Evolutionary conservation across 2,797 vertebrate genomes (phyloP).

Genomic region (Darevskia nairensis): DNA sequence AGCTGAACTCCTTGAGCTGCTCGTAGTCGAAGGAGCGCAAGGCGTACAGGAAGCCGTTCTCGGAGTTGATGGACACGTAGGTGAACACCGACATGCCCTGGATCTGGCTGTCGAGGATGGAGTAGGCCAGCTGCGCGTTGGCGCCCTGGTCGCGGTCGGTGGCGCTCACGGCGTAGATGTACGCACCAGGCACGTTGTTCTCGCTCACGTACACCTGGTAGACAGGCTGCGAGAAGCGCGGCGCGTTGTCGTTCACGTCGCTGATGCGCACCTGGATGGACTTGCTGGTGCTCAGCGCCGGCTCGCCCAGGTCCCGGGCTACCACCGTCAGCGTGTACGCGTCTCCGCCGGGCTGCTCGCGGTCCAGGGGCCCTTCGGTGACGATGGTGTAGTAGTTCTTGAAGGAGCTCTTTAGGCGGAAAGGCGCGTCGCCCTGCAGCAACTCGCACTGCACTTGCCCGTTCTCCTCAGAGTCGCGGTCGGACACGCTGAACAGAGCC

Average conservation of each 20-base stretch:
- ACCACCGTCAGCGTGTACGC: slow-evolving; percentile 94
- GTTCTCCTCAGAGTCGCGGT: slow-evolving; percentile 93
- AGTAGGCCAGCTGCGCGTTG: slow-evolving; percentile 90
- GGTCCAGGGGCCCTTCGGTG: slow-evolving; percentile 90
- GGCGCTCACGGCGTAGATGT: slow-evolving; percentile 95
- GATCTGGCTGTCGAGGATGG: slow-evolving; percentile 94
- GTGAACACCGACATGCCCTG: slow-evolving; percentile 98
- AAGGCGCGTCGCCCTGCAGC: slow-evolving; percentile 92
- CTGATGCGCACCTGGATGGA: slow-evolving; percentile 94
- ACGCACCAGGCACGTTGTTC: slow-evolving; percentile 97
- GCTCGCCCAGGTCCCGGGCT: slow-evolving; percentile 88
- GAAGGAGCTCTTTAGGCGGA: slow-evolving; percentile 93
- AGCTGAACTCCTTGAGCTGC: slow-evolving; percentile 94
- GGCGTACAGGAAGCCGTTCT: slow-evolving; percentile 96
- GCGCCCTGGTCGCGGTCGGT: slow-evolving; percentile 90
- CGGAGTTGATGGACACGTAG: slow-evolving; percentile 97
- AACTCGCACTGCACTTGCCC: slow-evolving; percentile 95
- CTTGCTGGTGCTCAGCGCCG: slow-evolving; percentile 89
- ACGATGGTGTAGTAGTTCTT: slow-evolving; percentile 96
- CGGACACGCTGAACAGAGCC: slow-evolving; percentile 93
- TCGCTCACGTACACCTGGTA: slow-evolving; percentile 97
- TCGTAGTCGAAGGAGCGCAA: slow-evolving; percentile 97
- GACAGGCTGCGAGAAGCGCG: slow-evolving; percentile 89
- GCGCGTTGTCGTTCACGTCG: slow-evolving; percentile 96
- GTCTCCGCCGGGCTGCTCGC: slow-evolving; percentile 86